Conservation (phyloP, 2,888 invertebrate genomes). For the Schrankia costaestrigalis region DNA sequence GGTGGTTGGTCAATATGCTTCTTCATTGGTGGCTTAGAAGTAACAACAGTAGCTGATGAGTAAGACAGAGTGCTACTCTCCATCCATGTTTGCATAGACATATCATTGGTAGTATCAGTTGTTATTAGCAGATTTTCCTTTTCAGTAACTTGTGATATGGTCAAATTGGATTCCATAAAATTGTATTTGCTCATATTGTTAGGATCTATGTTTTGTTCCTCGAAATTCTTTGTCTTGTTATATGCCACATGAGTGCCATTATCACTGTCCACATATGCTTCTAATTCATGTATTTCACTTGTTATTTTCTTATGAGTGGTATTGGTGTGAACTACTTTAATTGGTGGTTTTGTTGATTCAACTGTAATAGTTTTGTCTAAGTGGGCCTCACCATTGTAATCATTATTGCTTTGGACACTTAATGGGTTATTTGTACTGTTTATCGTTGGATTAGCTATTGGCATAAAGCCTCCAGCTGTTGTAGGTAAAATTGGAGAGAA, state of each 20-base stretch:
- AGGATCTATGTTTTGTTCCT: constrained; percentile 64
- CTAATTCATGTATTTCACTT: constrained; percentile 70
- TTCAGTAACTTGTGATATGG: constrained; percentile 68
- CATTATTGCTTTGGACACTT: constrained; percentile 34
- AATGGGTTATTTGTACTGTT: constrained; percentile 43
- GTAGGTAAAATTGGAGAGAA: constrained; percentile 88
- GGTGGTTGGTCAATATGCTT: constrained; percentile 57
- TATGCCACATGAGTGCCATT: constrained; percentile 68
- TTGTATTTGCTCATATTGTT: constrained; percentile 65
- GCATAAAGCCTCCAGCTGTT: constrained; percentile 86
- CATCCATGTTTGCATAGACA: constrained; percentile 66
- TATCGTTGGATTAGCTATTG: constrained; percentile 73
- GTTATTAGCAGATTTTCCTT: constrained; percentile 69
- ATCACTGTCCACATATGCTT: constrained; percentile 64
- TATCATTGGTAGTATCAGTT: constrained; percentile 69
- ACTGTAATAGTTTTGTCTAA: constrained; percentile 40
- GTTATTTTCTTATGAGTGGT: constrained; percentile 63
- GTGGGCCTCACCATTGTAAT: constrained; percentile 43
- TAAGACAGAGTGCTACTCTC: constrained; percentile 61
- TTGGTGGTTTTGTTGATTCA: constrained; percentile 45
- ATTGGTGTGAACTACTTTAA: constrained; percentile 47
- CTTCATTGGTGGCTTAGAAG: constrained; percentile 53
- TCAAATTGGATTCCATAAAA: constrained; percentile 70
- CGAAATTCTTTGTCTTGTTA: constrained; percentile 68
- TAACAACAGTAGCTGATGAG: constrained; percentile 42